Percentiles rank a stretch among this genome's conserved stretches.
phyloP scores from a whole-genome alignment of 2,113 vertebrate species.

The Eulacestoma nigropectus region DNA sequence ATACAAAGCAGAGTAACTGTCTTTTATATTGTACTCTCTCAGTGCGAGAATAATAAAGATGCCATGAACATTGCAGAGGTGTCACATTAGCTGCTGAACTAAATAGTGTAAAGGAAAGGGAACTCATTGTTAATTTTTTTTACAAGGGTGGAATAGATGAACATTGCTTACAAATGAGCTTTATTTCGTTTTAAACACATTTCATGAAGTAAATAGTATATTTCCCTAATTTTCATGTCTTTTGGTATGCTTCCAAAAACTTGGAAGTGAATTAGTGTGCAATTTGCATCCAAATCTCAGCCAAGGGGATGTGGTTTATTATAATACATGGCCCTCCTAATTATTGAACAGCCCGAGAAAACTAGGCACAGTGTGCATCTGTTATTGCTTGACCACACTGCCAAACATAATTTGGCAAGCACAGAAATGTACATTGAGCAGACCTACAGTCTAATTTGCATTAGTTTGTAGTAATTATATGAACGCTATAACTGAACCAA shows the following conservation, averaged over 20 bases:
- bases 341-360: constrained; percentile 88
- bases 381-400: constrained; percentile 84
- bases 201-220: constrained; percentile 75
- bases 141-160: constrained; percentile 57
- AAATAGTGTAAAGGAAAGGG: constrained; percentile 54
- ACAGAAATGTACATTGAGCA: constrained; percentile 84
- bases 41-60: constrained; percentile 51
- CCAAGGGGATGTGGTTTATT: constrained; percentile 95
- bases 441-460: constrained; percentile 79
- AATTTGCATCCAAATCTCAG: constrained; percentile 84
- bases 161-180: constrained; percentile 66
- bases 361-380: constrained; percentile 79
- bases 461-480: constrained; percentile 80
- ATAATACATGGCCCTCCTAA: constrained; percentile 84
- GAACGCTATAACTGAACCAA: constrained; percentile 75
- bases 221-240: constrained; percentile 83
- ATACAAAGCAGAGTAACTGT: constrained; percentile 57
- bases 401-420: constrained; percentile 82
- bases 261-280: constrained; percentile 85
- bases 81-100: constrained; percentile 46
- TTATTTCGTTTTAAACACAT: constrained; percentile 76
- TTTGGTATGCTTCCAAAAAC: constrained; percentile 79
- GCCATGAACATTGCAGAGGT: constrained; percentile 58
- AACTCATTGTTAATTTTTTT: constrained; percentile 67
- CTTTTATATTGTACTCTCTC: constrained; percentile 50